Evolutionary conservation across 2,888 invertebrate species (phyloP).

Genomic region (Eulithis testata): DNA sequence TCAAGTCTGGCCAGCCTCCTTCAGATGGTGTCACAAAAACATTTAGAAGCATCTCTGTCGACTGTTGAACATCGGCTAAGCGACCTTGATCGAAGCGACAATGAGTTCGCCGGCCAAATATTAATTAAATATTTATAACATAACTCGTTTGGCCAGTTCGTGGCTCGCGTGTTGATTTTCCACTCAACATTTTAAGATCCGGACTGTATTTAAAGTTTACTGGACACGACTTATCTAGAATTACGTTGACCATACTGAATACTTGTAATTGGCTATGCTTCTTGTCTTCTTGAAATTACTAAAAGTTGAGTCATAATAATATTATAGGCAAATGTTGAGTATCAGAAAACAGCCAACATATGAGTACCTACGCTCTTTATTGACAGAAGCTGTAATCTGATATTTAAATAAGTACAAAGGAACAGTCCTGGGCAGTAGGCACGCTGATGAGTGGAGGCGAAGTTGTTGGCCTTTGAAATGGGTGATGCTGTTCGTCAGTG

Average conservation of each 20-base stretch:
- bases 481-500: constrained; percentile 45
- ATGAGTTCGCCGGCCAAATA: constrained; percentile 76
- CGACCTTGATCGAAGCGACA: constrained; percentile 67
- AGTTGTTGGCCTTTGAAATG: constrained; percentile 21
- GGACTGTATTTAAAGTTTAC: constrained; percentile 35
- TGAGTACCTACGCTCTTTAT: constrained; percentile 17
- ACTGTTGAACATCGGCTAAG: constrained; percentile 46
- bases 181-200: constrained; percentile 50
- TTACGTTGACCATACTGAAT: constrained; percentile 17
- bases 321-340: constrained; percentile 16
- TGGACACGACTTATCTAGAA: constrained; percentile 33
- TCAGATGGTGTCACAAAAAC: constrained; percentile 41
- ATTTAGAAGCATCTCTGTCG: constrained; percentile 49
- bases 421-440: not conserved
- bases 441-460: not conserved
- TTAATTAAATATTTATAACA: constrained; percentile 78
- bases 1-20: constrained; percentile 21
- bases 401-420: constrained; percentile 20
- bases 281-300: constrained; percentile 26
- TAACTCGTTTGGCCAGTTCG: constrained; percentile 73
- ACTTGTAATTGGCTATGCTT: constrained; percentile 11
- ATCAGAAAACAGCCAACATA: constrained; percentile 4
- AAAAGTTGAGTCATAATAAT: constrained; percentile 24
- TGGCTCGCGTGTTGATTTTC: constrained; percentile 66
- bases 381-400: constrained; percentile 12